Base-by-base conservation (phyloP, 2,797 vertebrate genomes). In the Podargus strigoides region DNA sequence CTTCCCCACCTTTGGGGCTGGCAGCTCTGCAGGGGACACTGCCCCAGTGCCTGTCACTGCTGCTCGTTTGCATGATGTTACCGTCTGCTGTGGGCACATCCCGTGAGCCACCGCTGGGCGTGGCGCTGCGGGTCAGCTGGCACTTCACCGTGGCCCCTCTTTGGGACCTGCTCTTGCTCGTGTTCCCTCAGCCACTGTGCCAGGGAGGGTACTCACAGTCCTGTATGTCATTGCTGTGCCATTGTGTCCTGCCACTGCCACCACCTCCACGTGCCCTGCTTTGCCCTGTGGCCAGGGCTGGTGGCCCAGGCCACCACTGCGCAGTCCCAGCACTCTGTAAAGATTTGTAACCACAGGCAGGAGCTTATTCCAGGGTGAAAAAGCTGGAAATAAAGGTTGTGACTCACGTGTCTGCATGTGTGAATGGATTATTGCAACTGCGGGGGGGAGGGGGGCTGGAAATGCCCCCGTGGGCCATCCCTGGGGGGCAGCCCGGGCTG, bases 341-440 rank as follows among this genome's bases (percentile, higher is more conserved):
- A 87, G 89, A 62, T 16, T 8, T 23, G 66, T 47, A 55, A 34
- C 52, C 87, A 39, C 30, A 1, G 66, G 53, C 85, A 84, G 2
- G 22, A 63, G 77, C 47, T 73, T 6, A 37, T 52, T 60, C 80
- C 10, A 0, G 14, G 20, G 67, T 27, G 3, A 52, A 34, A 32
- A 50, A n/a, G 41, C 60, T 90, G 93, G 80, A 85, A 95, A 96
- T 95, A 96, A 96, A 96, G 79, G 67, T 44, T 67, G 70, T 87
- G 85, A 63, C 55, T 79, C 70, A 27, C 8, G 4, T 49, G 62
- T 7, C 42, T 1, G 0, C 1, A 0, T 0, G 50, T 74, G 68
- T 7, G 19, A 18, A 1, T 4, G 52, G 62, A 8, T 70, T 11
- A 0, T 6, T 7, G 63, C 0, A 4, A 26, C 2, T 7, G 15